Base-by-base conservation (phyloP, 64 coral and sea anemone species). In the Acropora yongei region DNA sequence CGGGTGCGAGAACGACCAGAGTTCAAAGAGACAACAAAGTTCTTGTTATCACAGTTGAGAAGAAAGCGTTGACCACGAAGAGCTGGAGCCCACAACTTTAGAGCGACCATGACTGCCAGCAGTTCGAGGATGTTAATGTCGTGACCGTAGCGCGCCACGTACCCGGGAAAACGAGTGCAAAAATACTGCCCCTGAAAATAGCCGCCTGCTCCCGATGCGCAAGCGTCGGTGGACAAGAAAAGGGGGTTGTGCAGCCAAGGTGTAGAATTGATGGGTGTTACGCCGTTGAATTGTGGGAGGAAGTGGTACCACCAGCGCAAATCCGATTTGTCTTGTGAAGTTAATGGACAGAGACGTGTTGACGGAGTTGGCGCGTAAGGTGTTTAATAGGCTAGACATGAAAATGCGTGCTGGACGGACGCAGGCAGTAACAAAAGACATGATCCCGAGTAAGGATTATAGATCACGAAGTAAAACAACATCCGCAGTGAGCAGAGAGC, bases 201-300 rank as follows among this genome's bases (percentile, higher is more conserved):
- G 10, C 83, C 63, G 1, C 83, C 42, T 1, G 82, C 39, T 19
- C 82, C 82, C 44, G 82, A 68, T 30, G 30, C 30, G 46, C 82
- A 85, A 0, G 82, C 82, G 82, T 85, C 82, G 19, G 82, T 86
- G n/a, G 83, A 86, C 1, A 86, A 49, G 11, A 50, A 88, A 3
- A 76, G 49, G 30, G 47, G 19, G 8, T 88, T 72, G 39, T 57
- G 49, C 4, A 88, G 74, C 86, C 86, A 88, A 9, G 17, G 71
- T 61, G 12, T 30, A 7, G 83, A 20, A n/a, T 86, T 86, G 44
- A 86, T 86, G 8, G 74, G 66, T 1, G 83, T 73, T 3, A 86
- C 60, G 20, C 73, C 73, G 45, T 76, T 76, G 44, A 49, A 78
- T 44, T 7, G 10, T 43, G 58, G 61, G 8, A 86, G 41, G 41